These are phyloP conservation scores for Corythoichthys intestinalis DNA, from an alignment of 2,113 vertebrate species.

Conservation along the genomic window DNA sequence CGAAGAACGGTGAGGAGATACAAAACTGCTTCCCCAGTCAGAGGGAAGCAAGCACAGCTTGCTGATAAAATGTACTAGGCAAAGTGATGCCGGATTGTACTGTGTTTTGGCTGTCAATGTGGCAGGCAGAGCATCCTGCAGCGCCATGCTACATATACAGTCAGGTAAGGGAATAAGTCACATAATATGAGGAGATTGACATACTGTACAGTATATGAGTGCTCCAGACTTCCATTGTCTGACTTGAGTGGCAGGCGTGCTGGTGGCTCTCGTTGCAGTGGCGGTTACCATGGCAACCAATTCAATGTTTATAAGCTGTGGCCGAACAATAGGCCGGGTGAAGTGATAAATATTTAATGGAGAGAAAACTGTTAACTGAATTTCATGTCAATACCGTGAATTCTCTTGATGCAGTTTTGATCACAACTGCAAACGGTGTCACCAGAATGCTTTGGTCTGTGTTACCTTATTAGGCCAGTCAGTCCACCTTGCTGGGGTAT, in stretches of 20 bases:
- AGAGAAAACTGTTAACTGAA: not conserved
- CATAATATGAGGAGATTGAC: not conserved
- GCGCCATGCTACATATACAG: conserved; percentile 75
- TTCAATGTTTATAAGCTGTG: conserved; percentile 54
- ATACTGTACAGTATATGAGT: not conserved
- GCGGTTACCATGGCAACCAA: conserved; percentile 59
- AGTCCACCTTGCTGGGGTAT: conserved; percentile 53
- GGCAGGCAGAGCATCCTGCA: conserved; percentile 78
- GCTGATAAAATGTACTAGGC: conserved; percentile 71
- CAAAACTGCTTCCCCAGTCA: conserved; percentile 61
- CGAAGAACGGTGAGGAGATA: conserved; percentile 74
- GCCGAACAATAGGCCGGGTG: conserved; percentile 23
- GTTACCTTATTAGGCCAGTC: conserved; percentile 66
- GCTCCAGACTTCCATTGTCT: conserved; percentile 33
- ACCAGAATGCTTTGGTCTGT: conserved; percentile 23
- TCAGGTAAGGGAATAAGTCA: conserved; percentile 8
- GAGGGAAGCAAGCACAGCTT: conserved; percentile 81
- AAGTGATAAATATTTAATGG: not conserved
- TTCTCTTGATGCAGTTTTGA: conserved; percentile 34
- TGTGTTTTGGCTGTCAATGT: conserved; percentile 76
- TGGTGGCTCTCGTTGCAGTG: conserved; percentile 32
- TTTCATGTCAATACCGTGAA: conserved; percentile 8
- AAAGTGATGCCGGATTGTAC: conserved; percentile 76
- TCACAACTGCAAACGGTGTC: conserved; percentile 40
- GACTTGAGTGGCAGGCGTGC: conserved; percentile 47